Evolutionary conservation across 2,888 invertebrate genomes (phyloP).

Genomic region (Lapara coniferarum): DNA sequence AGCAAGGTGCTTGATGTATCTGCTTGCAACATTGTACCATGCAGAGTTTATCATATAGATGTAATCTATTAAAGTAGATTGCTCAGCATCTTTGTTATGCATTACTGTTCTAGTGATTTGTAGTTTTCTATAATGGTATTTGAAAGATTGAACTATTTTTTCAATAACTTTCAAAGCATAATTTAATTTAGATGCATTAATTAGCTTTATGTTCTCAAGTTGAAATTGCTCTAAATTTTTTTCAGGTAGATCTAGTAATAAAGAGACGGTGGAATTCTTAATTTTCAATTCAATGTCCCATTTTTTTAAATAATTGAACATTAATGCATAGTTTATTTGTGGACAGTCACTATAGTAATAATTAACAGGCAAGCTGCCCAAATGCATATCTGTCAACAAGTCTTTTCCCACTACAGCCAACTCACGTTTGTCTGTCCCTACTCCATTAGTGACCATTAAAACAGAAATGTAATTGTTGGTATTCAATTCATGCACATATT

Average conservation of each 20-base stretch:
- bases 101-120: constrained; percentile 47
- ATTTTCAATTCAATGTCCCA: constrained; percentile 46
- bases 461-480: constrained; percentile 47
- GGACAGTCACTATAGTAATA: constrained; percentile 45
- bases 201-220: constrained; percentile 46
- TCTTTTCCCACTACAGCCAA: constrained; percentile 47
- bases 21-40: constrained; percentile 48
- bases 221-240: constrained; percentile 36
- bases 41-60: constrained; percentile 50
- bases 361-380: constrained; percentile 47
- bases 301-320: constrained; percentile 45
- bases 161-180: constrained; percentile 43
- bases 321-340: constrained; percentile 41
- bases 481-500: constrained; percentile 41
- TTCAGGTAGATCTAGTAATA: constrained; percentile 46
- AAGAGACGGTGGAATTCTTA: constrained; percentile 39
- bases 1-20: constrained; percentile 43
- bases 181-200: constrained; percentile 36
- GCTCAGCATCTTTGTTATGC: constrained; percentile 39
- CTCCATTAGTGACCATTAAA: constrained; percentile 44
- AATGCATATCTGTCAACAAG: constrained; percentile 36
- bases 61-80: constrained; percentile 42
- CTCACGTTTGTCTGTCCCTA: constrained; percentile 47
- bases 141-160: constrained; percentile 49
- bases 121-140: constrained; percentile 52